phyloP scores from a whole-genome alignment of 1,140 invertebrate genomes.

The Drosophila obscura region DNA sequence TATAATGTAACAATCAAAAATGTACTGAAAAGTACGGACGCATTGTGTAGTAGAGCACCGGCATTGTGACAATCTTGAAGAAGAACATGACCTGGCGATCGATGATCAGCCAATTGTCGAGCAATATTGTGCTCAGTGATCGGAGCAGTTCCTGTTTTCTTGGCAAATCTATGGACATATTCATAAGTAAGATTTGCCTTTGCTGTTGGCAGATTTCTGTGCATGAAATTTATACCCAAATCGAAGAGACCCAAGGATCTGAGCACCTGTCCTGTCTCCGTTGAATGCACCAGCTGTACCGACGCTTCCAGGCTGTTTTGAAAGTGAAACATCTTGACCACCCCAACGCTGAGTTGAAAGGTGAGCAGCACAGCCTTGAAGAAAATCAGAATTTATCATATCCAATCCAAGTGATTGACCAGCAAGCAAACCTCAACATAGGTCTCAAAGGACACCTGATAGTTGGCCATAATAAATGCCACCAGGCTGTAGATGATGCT shows the following conservation, averaged over 20 bases:
- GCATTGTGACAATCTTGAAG: slow-evolving; percentile 68
- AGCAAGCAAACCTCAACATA: slow-evolving; percentile 58
- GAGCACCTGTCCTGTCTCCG: slow-evolving; percentile 46
- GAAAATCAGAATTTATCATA: neutral
- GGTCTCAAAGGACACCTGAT: slow-evolving; percentile 61
- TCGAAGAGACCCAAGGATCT: slow-evolving; percentile 56
- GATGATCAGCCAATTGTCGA: slow-evolving; percentile 49
- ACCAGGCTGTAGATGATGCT: slow-evolving; percentile 60
- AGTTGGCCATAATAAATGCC: slow-evolving; percentile 55
- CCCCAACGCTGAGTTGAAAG: slow-evolving; percentile 62
- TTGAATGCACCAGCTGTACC: slow-evolving; percentile 33
- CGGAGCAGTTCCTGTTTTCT: slow-evolving; percentile 28
- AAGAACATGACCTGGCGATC: slow-evolving; percentile 72
- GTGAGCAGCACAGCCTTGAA: slow-evolving; percentile 57
- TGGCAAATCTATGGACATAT: slow-evolving; percentile 27
- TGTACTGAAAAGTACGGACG: slow-evolving; percentile 66
- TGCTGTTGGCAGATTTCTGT: too few relatives aligned
- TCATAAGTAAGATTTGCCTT: neutral
- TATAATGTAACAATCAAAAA: slow-evolving; percentile 61
- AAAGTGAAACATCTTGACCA: slow-evolving; percentile 65
- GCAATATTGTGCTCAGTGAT: slow-evolving; percentile 37
- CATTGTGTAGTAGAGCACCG: slow-evolving; percentile 56
- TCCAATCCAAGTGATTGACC: too few relatives aligned
- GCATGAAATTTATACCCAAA: slow-evolving; percentile 27
- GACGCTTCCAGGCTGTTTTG: slow-evolving; percentile 36